phyloP scores from a whole-genome alignment of 2,113 vertebrate species.

The Dissostichus mawsoni region DNA sequence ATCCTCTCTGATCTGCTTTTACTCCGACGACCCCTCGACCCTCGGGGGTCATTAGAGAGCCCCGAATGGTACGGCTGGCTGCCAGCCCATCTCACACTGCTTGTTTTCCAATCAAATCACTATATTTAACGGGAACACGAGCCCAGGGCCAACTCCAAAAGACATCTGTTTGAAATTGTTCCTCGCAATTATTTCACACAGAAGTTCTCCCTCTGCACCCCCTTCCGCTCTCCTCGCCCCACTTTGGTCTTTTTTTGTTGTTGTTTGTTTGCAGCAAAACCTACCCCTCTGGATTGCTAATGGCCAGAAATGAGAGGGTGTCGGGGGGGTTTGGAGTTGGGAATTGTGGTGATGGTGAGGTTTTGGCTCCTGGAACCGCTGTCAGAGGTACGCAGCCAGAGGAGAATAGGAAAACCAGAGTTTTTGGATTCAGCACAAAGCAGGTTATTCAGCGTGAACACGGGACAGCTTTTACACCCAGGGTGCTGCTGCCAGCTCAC shows the following conservation, averaged over 20 bases:
- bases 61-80: constrained; percentile 77
- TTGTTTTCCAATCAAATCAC: constrained; percentile 83
- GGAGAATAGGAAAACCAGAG: constrained; percentile 53
- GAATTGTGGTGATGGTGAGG: constrained; percentile 23
- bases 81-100: constrained; percentile 72
- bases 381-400: constrained; percentile 50
- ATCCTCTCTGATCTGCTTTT: constrained; percentile 85
- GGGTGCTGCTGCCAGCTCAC: constrained; percentile 59
- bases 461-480: constrained; percentile 53
- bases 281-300: constrained; percentile 62
- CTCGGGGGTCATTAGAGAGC: constrained; percentile 80
- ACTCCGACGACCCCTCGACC: constrained; percentile 79
- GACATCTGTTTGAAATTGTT: constrained; percentile 81
- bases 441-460: constrained; percentile 54
- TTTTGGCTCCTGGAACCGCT: constrained; percentile 59
- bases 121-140: constrained; percentile 81
- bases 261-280: constrained; percentile 70
- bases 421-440: constrained; percentile 62
- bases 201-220: constrained; percentile 51
- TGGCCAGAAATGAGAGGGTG: constrained; percentile 59
- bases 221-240: constrained; percentile 45
- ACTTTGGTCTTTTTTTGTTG: constrained; percentile 76
- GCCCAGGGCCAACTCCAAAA: constrained; percentile 77
- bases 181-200: constrained; percentile 76
- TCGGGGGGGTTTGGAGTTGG: neutral